phyloP scores from a whole-genome alignment of 2,888 invertebrate genomes.

The Smittia aterrima region DNA sequence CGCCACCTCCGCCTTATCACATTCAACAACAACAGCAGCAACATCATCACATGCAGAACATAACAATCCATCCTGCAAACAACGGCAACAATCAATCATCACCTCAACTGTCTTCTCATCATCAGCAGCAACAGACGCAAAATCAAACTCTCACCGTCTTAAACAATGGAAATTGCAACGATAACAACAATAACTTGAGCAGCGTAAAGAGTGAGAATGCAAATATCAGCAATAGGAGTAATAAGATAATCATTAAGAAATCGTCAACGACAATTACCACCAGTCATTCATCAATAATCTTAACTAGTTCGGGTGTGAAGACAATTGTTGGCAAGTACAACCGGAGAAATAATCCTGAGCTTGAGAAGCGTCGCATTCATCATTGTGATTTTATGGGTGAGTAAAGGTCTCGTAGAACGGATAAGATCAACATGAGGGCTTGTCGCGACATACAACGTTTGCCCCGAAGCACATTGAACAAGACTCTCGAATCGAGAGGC shows the following conservation, averaged over 20 bases:
- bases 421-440: background rate
- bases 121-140: slow-evolving; percentile 41
- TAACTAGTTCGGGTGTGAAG: slow-evolving; percentile 52
- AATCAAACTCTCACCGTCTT: slow-evolving; percentile 20
- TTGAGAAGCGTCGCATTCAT: slow-evolving; percentile 93
- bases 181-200: slow-evolving; percentile 41
- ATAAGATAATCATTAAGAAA: slow-evolving; percentile 43
- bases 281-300: slow-evolving; percentile 45
- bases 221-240: slow-evolving; percentile 42
- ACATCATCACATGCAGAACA: slow-evolving; percentile 49
- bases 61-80: slow-evolving; percentile 45
- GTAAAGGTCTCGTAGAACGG: slow-evolving; percentile 48
- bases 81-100: slow-evolving; percentile 44
- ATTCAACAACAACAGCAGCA: slow-evolving; percentile 47
- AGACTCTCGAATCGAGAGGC: background rate
- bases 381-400: slow-evolving; percentile 93
- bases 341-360: slow-evolving; percentile 91
- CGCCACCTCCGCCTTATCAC: slow-evolving; percentile 75
- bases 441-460: background rate
- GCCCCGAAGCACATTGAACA: no score
- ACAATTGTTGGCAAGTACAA: slow-evolving; percentile 71
- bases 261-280: slow-evolving; percentile 48
- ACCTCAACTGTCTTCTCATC: slow-evolving; percentile 40
- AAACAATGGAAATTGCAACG: slow-evolving; percentile 42
- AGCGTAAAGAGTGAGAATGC: slow-evolving; percentile 35